These are phyloP conservation scores for Leptopilina clavipes DNA, from an alignment of 1,140 invertebrate species.

Conservation along the genomic window DNA sequence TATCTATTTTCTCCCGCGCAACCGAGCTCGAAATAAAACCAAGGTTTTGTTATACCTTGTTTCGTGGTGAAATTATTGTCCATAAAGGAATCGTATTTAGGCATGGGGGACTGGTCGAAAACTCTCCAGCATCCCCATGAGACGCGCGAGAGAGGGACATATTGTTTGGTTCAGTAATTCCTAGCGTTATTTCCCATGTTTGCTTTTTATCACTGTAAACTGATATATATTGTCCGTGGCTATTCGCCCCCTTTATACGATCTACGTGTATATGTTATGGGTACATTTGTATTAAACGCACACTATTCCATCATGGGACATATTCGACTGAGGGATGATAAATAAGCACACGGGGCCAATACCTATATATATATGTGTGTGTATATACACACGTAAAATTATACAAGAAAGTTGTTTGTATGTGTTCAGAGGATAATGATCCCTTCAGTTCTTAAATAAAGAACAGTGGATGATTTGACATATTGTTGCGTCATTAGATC, in stretches of 20 bases:
- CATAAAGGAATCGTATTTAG: conserved; percentile 51
- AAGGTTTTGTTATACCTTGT: conserved; percentile 21
- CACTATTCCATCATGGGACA: conserved; percentile 46
- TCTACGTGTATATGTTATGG: conserved; percentile 31
- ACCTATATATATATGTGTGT: conserved; percentile 31
- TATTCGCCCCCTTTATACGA: conserved; percentile 56
- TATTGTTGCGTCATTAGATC: too few relatives aligned
- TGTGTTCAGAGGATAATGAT: conserved; percentile 32
- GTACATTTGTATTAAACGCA: conserved; percentile 33
- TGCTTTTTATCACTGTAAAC: conserved; percentile 74
- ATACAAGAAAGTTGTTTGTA: conserved; percentile 21
- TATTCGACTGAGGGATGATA: conserved; percentile 43
- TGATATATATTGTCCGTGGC: conserved; percentile 69
- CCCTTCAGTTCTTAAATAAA: conserved; percentile 36
- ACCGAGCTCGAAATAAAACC: conserved; percentile 37
- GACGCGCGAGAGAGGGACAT: conserved; percentile 62
- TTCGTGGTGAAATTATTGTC: conserved; percentile 47
- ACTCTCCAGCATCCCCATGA: conserved; percentile 59
- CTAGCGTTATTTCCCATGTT: conserved; percentile 70
- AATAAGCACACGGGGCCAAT: too few relatives aligned
- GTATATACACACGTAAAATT: background rate
- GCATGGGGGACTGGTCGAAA: conserved; percentile 53
- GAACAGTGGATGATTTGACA: too few relatives aligned
- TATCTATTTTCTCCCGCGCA: conserved; percentile 35
- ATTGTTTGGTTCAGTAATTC: conserved; percentile 73